Percentiles rank a stretch among this genome's conserved stretches.
These are phyloP conservation scores for Idaea dimidiata DNA, from an alignment of 2,888 invertebrate species.

Conservation along the genomic window DNA sequence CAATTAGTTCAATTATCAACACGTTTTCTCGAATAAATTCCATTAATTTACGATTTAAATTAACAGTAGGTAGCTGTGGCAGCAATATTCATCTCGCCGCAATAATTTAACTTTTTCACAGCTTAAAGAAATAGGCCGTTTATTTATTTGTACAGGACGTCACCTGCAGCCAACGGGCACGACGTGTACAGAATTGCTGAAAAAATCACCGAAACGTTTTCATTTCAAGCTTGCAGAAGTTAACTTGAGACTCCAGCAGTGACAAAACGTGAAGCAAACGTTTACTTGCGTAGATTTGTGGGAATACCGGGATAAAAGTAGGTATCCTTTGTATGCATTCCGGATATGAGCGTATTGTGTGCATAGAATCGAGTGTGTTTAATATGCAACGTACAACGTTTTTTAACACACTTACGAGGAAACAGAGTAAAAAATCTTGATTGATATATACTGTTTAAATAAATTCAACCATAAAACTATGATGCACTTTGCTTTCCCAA, in stretches of 20 bases:
- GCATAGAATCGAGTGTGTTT: no score
- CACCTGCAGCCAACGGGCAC: slow-evolving; percentile 65
- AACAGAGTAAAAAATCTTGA: no score
- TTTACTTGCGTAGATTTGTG: no score
- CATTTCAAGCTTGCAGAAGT: slow-evolving; percentile 19
- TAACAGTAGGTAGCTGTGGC: neutral
- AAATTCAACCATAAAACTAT: no score
- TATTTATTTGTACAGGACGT: slow-evolving; percentile 39
- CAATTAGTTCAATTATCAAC: neutral
- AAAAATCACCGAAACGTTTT: slow-evolving; percentile 33
- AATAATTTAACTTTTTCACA: neutral
- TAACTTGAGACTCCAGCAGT: neutral
- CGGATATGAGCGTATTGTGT: no score
- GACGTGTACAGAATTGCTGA: slow-evolving; percentile 52
- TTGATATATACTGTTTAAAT: no score
- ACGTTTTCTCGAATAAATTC: neutral
- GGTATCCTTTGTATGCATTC: no score
- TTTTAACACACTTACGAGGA: no score
- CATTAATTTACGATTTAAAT: neutral
- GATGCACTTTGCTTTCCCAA: no score
- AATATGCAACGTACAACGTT: no score
- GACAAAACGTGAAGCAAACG: neutral
- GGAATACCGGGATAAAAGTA: no score
- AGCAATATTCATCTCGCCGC: neutral
- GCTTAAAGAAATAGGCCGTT: slow-evolving; percentile 6